Conservation (phyloP, 2,888 invertebrate species). For the Heliconius charithonia region DNA sequence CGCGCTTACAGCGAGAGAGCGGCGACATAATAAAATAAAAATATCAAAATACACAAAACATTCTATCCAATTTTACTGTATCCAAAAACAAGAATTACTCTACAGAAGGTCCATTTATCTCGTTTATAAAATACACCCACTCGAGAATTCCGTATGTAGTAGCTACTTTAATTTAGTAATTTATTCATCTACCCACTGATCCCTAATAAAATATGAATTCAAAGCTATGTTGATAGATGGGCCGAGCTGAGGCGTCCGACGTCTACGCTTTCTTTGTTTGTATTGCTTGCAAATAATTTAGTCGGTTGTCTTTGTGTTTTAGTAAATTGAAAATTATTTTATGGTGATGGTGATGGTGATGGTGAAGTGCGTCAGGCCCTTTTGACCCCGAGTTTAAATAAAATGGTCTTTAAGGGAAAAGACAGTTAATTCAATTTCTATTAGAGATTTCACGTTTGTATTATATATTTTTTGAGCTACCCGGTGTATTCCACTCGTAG, state of each 20-base stretch:
- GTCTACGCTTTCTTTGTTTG: constrained; percentile 13
- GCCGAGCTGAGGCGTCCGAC: constrained; percentile 14
- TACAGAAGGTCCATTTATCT: not conserved
- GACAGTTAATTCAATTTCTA: too few species aligned
- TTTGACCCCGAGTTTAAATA: too few species aligned
- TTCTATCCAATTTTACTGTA: not conserved
- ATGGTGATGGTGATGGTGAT: too few species aligned
- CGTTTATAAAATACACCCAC: not conserved
- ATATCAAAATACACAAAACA: not conserved
- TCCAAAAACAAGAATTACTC: not conserved
- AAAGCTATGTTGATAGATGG: constrained; percentile 34
- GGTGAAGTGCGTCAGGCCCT: too few species aligned
- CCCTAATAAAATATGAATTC: constrained; percentile 45
- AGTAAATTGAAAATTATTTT: too few species aligned
- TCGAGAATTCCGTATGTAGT: constrained; percentile 43
- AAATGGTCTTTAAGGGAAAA: too few species aligned
- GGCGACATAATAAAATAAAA: too few species aligned
- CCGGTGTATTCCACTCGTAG: too few species aligned
- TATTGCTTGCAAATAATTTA: constrained; percentile 1
- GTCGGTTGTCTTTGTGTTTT: not conserved
- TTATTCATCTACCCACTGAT: constrained; percentile 44
- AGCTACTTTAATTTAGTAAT: constrained; percentile 40
- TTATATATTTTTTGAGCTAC: too few species aligned
- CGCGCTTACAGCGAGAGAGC: too few species aligned
- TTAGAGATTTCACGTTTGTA: too few species aligned